Evolutionary conservation across 2,113 vertebrate genomes (phyloP).

Genomic region (Phylloscopus trochilus): DNA sequence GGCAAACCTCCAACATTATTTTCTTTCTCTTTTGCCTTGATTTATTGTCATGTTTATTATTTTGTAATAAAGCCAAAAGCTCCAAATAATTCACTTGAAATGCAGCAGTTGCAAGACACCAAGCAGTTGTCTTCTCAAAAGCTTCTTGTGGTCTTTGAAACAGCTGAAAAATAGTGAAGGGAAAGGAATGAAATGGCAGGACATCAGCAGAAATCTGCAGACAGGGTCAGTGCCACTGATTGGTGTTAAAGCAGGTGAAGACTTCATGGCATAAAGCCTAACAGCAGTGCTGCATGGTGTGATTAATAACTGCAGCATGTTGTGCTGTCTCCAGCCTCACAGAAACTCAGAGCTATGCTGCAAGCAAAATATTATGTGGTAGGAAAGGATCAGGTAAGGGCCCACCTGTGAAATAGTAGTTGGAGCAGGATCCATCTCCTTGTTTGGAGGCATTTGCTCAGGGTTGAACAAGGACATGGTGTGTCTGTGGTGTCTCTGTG

Average conservation of each 20-base stretch:
- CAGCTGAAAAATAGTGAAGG: neutral
- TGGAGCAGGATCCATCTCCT: neutral
- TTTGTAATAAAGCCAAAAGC: neutral
- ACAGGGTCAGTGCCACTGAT: neutral
- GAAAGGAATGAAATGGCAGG: neutral
- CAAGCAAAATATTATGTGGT: neutral
- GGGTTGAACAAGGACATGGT: fast-evolving
- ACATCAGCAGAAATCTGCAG: neutral
- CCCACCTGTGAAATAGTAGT: neutral
- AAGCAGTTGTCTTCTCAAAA: neutral
- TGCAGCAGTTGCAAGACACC: neutral
- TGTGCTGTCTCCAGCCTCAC: neutral
- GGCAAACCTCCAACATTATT: neutral
- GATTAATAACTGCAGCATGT: neutral
- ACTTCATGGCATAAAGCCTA: neutral
- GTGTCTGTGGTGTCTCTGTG: neutral
- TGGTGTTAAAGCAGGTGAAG: neutral
- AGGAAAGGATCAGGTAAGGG: neutral
- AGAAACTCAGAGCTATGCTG: neutral
- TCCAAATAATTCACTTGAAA: neutral
- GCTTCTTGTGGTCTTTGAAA: neutral
- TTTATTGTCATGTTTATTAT: neutral
- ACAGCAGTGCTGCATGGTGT: neutral
- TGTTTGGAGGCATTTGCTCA: neutral
- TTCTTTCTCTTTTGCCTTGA: neutral